Percentiles rank a stretch among this genome's conserved stretches.
Evolutionary conservation across 2,797 vertebrate species (phyloP).

Genomic region (Glossophaga mutica): DNA sequence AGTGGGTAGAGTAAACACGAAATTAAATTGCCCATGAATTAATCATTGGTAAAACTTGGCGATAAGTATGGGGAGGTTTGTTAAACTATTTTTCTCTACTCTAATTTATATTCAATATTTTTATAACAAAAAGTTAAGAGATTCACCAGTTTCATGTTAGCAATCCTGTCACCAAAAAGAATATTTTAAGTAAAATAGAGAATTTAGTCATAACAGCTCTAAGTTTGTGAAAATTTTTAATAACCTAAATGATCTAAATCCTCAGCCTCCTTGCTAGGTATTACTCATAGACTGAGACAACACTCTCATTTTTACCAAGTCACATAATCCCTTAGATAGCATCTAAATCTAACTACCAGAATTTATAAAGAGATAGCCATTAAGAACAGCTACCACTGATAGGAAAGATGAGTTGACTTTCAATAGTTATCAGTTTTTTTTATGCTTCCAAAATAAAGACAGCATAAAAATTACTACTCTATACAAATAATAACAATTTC

Average conservation of each 20-base stretch:
- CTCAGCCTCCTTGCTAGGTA: neutral
- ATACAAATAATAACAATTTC: neutral
- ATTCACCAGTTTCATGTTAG: neutral
- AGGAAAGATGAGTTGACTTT: neutral
- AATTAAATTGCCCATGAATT: neutral
- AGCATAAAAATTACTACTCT: constrained; percentile 11
- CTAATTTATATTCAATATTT: constrained; percentile 26
- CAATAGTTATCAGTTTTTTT: neutral
- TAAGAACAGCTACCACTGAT: neutral
- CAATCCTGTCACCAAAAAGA: neutral
- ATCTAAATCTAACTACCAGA: constrained; percentile 33
- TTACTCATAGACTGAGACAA: constrained; percentile 29
- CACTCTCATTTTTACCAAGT: constrained; percentile 22
- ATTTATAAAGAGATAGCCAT: neutral
- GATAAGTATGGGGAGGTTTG: neutral
- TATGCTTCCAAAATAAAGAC: neutral
- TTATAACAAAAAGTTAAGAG: constrained; percentile 30
- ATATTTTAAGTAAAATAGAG: constrained; percentile 47
- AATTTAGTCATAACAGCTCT: constrained; percentile 13
- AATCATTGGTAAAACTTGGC: neutral
- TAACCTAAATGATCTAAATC: neutral
- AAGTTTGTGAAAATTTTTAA: constrained; percentile 35
- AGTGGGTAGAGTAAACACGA: neutral
- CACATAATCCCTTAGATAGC: neutral
- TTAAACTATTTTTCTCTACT: constrained; percentile 18